Evolutionary conservation across 2,797 vertebrate species (phyloP).

Genomic region (Chaetophractus vellerosus): DNA sequence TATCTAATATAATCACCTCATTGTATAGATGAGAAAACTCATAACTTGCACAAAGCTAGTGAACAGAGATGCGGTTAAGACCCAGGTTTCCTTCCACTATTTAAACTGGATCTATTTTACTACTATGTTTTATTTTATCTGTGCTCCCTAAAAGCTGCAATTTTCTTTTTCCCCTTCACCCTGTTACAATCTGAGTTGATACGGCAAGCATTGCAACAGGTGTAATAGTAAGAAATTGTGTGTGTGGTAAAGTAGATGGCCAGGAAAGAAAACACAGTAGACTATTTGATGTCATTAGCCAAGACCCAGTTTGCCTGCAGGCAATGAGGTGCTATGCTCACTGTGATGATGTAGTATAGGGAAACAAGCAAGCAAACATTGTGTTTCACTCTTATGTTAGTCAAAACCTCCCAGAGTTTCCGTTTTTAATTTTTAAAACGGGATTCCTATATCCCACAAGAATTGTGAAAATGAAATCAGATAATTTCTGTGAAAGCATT

Average conservation of each 20-base stretch:
- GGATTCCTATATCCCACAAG: neutral
- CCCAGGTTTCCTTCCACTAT: too few species aligned
- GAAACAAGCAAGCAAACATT: fast-evolving
- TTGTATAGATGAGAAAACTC: neutral
- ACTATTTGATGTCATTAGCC: neutral
- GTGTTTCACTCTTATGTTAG: neutral
- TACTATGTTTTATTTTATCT: too few species aligned
- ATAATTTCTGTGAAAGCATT: neutral
- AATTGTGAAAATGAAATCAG: neutral
- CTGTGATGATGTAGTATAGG: fast-evolving
- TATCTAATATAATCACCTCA: fast-evolving
- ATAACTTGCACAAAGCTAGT: too few species aligned
- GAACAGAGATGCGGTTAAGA: neutral
- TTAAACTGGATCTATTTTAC: too few species aligned
- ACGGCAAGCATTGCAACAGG: fast-evolving
- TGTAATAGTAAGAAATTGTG: fast-evolving
- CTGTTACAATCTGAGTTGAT: fast-evolving
- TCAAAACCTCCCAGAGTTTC: neutral
- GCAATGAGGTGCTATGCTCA: fast-evolving
- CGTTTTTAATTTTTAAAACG: neutral
- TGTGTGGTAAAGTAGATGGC: fast-evolving
- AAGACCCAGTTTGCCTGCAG: fast-evolving
- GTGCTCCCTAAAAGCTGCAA: fast-evolving
- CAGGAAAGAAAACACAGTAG: fast-evolving
- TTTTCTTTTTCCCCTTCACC: neutral